Conservation (phyloP, 2,888 invertebrate species). For the Tinea pellionella region DNA sequence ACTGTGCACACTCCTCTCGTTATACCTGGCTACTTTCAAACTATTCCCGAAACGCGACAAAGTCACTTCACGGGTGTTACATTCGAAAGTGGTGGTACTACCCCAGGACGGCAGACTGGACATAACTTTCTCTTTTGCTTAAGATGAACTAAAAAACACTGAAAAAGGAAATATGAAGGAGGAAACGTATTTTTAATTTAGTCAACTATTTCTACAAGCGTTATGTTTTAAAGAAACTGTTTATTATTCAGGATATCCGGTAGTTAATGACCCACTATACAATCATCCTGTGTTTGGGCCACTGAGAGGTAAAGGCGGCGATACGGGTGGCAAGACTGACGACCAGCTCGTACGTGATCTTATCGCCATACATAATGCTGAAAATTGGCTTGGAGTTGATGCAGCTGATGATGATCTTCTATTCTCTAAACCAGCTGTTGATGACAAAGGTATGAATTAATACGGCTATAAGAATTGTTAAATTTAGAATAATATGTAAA, state of each 20-base stretch:
- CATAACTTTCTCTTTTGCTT: too few relatives aligned
- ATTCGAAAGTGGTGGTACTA: too few relatives aligned
- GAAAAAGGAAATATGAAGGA: too few relatives aligned
- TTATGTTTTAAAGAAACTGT: neutral
- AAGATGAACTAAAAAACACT: too few relatives aligned
- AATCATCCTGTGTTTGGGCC: conserved; percentile 97
- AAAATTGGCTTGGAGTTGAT: conserved; percentile 93
- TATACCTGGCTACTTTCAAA: too few relatives aligned
- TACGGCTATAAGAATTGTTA: neutral
- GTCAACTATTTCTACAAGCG: too few relatives aligned
- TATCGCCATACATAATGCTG: conserved; percentile 92
- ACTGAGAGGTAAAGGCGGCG: conserved; percentile 88
- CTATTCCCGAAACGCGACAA: too few relatives aligned
- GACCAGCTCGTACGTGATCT: conserved; percentile 90
- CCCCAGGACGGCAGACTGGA: too few relatives aligned
- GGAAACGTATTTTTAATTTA: too few relatives aligned
- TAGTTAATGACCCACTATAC: conserved; percentile 97
- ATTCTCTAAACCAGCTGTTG: conserved; percentile 80
- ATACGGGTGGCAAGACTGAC: conserved; percentile 88
- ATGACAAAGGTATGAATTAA: conserved; percentile 66
- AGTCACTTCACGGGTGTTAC: too few relatives aligned
- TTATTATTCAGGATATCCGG: conserved; percentile 83
- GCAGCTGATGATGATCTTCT: conserved; percentile 87
- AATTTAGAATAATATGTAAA: neutral
- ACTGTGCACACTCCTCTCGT: too few relatives aligned